Evolutionary conservation across 2,888 invertebrate species (phyloP).

Genomic region (Gryllus longicercus): DNA sequence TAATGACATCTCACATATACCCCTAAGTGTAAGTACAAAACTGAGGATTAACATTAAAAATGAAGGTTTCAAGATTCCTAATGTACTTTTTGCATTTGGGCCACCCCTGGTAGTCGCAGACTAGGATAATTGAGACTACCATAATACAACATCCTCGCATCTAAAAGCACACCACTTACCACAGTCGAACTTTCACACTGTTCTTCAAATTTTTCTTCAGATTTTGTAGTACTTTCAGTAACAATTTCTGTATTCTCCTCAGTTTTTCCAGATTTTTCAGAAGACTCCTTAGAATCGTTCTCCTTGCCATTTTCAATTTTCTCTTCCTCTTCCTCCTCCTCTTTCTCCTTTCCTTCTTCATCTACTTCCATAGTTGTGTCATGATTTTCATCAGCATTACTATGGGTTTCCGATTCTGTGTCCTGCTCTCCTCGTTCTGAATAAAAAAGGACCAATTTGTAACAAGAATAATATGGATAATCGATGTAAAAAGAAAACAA

Average conservation of each 20-base stretch:
- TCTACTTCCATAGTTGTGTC: slow-evolving; percentile 53
- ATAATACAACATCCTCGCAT: no score
- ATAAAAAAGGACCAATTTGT: background rate
- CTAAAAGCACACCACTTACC: no score
- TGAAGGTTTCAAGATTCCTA: no score
- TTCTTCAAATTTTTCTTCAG: slow-evolving; percentile 37
- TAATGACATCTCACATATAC: no score
- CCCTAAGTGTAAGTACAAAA: no score
- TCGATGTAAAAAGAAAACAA: background rate
- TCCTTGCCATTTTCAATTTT: slow-evolving; percentile 24
- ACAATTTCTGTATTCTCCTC: background rate
- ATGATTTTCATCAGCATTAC: slow-evolving; percentile 54
- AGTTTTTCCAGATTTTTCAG: slow-evolving; percentile 26
- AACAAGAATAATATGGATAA: background rate
- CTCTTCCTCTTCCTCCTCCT: slow-evolving; percentile 36
- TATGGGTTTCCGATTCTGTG: slow-evolving; percentile 36
- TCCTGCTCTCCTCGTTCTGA: slow-evolving; percentile 35
- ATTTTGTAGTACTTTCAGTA: slow-evolving; percentile 31
- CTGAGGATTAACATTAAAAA: no score
- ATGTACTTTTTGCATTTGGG: no score
- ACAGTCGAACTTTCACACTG: slow-evolving; percentile 31
- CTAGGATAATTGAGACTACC: no score
- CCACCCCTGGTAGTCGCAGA: no score
- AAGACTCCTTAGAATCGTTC: slow-evolving; percentile 35
- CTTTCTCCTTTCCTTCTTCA: slow-evolving; percentile 45